phyloP scores from a whole-genome alignment of 2,797 vertebrate genomes.

The Saguinus oedipus region DNA sequence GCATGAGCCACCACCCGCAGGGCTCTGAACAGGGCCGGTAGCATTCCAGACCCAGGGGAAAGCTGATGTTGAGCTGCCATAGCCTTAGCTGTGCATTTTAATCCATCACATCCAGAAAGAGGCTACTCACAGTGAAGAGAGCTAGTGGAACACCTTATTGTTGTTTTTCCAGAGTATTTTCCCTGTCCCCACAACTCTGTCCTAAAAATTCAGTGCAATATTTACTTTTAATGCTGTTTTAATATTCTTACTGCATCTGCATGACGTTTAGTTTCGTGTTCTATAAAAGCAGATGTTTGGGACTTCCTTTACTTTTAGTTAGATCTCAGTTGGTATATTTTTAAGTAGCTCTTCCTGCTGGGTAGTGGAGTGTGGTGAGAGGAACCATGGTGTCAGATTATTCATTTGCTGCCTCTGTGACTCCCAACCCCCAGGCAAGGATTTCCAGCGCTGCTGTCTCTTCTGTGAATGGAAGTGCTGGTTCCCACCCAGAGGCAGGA shows the following conservation, averaged over 20 bases:
- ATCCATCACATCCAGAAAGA: neutral
- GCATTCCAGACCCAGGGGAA: neutral
- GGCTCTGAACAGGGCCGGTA: too few species aligned
- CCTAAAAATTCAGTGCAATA: accelerated
- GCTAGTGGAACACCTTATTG: neutral
- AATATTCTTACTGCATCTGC: neutral
- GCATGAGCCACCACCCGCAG: too few species aligned
- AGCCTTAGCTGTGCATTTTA: neutral
- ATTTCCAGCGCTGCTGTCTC: neutral
- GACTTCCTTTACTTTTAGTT: neutral
- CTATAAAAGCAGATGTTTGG: neutral
- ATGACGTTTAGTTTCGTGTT: neutral
- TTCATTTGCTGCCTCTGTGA: neutral
- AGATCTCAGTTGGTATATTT: neutral
- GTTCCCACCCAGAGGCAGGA: neutral
- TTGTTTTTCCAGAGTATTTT: neutral
- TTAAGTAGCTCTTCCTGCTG: neutral
- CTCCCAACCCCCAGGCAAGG: neutral
- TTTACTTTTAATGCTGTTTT: neutral
- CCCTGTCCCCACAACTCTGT: too few species aligned
- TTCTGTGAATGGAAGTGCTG: neutral
- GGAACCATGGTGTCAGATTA: neutral
- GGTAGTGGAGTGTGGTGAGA: neutral
- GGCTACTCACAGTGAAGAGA: neutral
- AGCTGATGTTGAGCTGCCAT: neutral